Evolutionary conservation across 1,140 invertebrate genomes (phyloP), one percentile per base, ranked within the genome.

Genomic region (Nomia melanderi): DNA sequence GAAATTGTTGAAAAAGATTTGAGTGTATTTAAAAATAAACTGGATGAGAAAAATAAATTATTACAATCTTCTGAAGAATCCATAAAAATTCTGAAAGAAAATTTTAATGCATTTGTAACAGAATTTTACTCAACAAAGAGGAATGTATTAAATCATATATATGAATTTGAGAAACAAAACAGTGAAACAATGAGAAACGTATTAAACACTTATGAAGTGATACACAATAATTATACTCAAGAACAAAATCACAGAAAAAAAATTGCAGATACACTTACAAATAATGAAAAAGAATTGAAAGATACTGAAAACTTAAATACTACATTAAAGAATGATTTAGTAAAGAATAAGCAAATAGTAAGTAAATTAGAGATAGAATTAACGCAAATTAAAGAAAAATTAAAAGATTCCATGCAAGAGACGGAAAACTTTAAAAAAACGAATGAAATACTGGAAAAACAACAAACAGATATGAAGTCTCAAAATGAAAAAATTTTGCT

Each of bases 1-100:
- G 31, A 72, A 59, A 31, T 57, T 33, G 41, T 88, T 1, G 82
- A 86, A 71, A 77, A 84, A 57, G 60, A 76, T 57, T 23, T 79
- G 17, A 4, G 1, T n/a, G 8, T 36, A 20, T 27, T 57, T 50
- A 65, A 20, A 60, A 23, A 72, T 31, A 27, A 73, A 53, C 11
- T 72, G 56, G 50, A 41, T 12, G 39, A 66, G 27, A 69, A 54
- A 53, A 20, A 60, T 41, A 8, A 12, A n/a, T 0, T 60, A 25
- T n/a, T 85, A 36, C 60, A 75, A 47, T 31, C 47, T 54, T 23
- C 54, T 41, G 31, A 1, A n/a, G 36, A 1, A 12, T 25, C 33
- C 11, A 64, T 78, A 27, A 9, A 69, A 69, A 50, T 6, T 39
- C 64, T 62, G 1, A 44, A 50, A 29, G 8, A 47, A 41, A 44